Evolutionary conservation across 1,140 invertebrate genomes (phyloP), one percentile per base, ranked within the genome.

Genomic region (Drosophila nannoptera): DNA sequence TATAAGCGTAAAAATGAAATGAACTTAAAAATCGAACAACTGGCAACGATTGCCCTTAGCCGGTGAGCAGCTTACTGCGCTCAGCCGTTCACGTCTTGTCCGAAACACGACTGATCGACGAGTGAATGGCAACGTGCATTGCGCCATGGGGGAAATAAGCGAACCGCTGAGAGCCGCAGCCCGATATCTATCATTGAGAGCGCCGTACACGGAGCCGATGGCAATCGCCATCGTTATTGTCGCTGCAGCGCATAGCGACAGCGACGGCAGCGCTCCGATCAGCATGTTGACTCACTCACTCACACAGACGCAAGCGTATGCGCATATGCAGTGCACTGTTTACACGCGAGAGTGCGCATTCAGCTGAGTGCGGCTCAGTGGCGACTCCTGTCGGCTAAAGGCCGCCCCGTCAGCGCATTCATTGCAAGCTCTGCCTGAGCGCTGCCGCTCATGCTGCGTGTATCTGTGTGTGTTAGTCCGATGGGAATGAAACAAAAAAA

Each of bases 91-190:
- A 75, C 69, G 81, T 80, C 76, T 73, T 63, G 60, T 62, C 69
- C 76, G 76, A 63, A 74, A 62, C 69, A 65, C 76, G 69, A 84
- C 66, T 75, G 80, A 83, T 83, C 80, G 73, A 76, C 76, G 80
- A 83, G 66, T 83, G 80, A 83, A 80, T 76, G 22, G 63, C 60
- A 80, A 73, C 60, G 78, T 78, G 78, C 75, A 83, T 52, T 76
- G 66, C 50, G 74, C 71, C 32, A 43, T 76, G 61, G 66, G 74
- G 62, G 70, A 73, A 76, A 76, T 70, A 70, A 70, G 66, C 42
- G 35, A 66, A 61, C 53, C 50, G 58, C 36, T 61, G 59, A 46
- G 55, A 62, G 56, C 48, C 54, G 14, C 29, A 7, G 16, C 29
- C 54, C 45, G 22, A 8, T 49, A 46, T 8, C 38, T 35, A 60